Evolutionary conservation across 2,113 vertebrate species (phyloP).

Genomic region (Machaerirhynchus nigripectus): DNA sequence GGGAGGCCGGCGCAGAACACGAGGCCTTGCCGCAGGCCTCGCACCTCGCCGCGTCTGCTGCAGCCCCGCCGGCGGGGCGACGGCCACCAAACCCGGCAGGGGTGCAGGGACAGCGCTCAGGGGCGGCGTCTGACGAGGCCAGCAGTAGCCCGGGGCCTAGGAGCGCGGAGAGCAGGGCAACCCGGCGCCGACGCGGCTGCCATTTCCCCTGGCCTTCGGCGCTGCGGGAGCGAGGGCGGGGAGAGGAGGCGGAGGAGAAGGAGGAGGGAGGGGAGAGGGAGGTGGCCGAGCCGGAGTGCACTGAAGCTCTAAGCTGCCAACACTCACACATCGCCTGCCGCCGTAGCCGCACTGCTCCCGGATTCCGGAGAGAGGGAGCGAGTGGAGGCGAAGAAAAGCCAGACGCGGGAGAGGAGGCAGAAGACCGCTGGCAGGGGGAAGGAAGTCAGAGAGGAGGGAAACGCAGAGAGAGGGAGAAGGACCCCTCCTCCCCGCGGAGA

Average conservation of each 20-base stretch:
- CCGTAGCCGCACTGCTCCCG: background rate
- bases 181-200: constrained; percentile 33
- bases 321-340: constrained; percentile 49
- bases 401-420: background rate
- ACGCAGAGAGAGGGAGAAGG: background rate
- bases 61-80: background rate
- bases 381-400: background rate
- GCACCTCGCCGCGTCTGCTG: background rate
- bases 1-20: background rate
- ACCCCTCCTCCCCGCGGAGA: background rate
- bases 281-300: constrained; percentile 39
- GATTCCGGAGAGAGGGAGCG: background rate
- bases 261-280: background rate
- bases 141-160: background rate
- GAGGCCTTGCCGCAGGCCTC: constrained; percentile 10
- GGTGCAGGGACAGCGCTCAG: background rate
- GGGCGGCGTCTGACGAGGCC: too few species aligned
- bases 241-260: background rate
- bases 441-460: background rate
- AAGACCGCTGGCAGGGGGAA: background rate
- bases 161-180: background rate
- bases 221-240: constrained; percentile 24
- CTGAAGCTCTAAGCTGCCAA: constrained; percentile 53
- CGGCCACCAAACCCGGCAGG: background rate
- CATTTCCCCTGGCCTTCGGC: constrained; percentile 57